Conservation (phyloP, 2,888 invertebrate genomes). For the Ichneumoninae sp. region DNA sequence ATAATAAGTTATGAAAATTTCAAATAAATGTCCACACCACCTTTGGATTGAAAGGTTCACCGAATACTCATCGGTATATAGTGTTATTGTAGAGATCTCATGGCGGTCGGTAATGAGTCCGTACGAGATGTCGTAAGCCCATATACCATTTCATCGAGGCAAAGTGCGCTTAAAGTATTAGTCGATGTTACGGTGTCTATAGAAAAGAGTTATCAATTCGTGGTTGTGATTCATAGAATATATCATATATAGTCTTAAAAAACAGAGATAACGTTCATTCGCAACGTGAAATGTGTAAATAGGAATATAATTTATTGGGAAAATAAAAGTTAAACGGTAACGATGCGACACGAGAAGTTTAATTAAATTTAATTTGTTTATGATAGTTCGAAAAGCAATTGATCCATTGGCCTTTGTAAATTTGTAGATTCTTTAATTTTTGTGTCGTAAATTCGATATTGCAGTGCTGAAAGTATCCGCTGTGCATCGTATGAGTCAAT, state of each 20-base stretch:
- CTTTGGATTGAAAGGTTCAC: constrained; percentile 1
- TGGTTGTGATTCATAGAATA: constrained; percentile 69
- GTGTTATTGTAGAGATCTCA: constrained; percentile 32
- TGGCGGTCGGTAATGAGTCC: not conserved
- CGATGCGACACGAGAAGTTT: not conserved
- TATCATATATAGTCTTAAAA: constrained; percentile 35
- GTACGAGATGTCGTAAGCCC: not conserved
- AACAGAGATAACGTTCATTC: constrained; percentile 55
- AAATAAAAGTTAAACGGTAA: constrained; percentile 10
- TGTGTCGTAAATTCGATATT: constrained; percentile 45
- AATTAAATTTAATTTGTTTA: constrained; percentile 11
- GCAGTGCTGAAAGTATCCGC: constrained; percentile 42
- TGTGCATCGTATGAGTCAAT: constrained; percentile 44
- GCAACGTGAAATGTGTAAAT: constrained; percentile 70
- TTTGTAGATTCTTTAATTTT: constrained; percentile 49
- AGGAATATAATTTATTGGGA: constrained; percentile 44
- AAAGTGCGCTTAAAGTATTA: constrained; percentile 63
- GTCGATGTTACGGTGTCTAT: constrained; percentile 50
- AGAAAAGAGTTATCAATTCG: constrained; percentile 63
- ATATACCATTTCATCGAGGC: constrained; percentile 27
- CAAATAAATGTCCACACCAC: constrained; percentile 24
- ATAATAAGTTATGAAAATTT: not conserved
- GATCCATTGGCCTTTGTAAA: constrained; percentile 28
- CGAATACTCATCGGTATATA: constrained; percentile 10
- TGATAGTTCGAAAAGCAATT: constrained; percentile 5